Evolutionary conservation across 2,888 invertebrate genomes (phyloP), one percentile per base, ranked within the genome.

Genomic region (Cosmopolites sordidus): DNA sequence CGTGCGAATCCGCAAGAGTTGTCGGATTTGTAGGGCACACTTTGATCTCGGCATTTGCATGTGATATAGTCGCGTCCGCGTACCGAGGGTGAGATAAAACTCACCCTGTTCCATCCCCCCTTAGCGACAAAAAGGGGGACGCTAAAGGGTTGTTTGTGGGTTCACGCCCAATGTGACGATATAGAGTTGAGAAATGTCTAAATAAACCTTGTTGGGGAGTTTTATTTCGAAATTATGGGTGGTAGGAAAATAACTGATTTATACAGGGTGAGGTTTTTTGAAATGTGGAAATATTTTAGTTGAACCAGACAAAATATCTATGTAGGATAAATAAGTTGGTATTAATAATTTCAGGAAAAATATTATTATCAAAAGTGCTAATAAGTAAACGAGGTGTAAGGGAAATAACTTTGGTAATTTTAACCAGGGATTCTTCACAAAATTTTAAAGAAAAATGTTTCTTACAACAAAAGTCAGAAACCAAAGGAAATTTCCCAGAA

Each of bases 11-110:
- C 46, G 49, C 58, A 59, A 50, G 45, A 62, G 60, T 60, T 54
- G 48, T 53, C 45, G 59, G 63, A 60, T 62, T 63, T 64, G 50
- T 56, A 50, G 54, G 59, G 49, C 58, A 61, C 60, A 62, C 66
- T 64, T 64, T 66, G 66, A 65, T 65, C 66, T 65, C 59, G 60
- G 63, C 62, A 68, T 68, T 68, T 67, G 65, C 68, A 68, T 68
- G 62, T 64, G 64, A 65, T 66, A 62, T 63, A 66, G 58, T 61
- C 61, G 60, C 62, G 11, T 12, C 12, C 33, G 33, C 33, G 22
- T 22, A 22, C 22, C 33, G 17, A 40, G 43, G 33, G 43, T 42
- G 30, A 40, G 53, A 48, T 53, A 48, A 53, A 53, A 45, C n/a
- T 30, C 11, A 9, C 16, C n/a, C 1, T 8, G 22, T 29, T 22